Conservation (phyloP, 2,797 vertebrate genomes). For the Buceros bicornis region DNA sequence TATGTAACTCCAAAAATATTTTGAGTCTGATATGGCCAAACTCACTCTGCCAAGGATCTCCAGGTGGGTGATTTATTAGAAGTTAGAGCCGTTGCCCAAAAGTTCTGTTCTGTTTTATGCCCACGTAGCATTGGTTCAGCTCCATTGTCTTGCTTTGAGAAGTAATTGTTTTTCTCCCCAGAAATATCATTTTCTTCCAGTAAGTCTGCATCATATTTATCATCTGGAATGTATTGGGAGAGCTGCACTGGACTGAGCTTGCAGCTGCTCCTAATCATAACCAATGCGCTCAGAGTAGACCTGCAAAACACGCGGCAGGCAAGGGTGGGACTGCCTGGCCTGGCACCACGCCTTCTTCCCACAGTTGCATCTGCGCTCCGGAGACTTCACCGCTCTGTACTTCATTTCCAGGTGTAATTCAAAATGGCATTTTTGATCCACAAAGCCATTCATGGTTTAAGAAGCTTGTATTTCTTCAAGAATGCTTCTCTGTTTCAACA, state of each 20-base stretch:
- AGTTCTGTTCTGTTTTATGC: constrained; percentile 52
- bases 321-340: not conserved
- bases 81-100: constrained; percentile 3
- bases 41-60: constrained; percentile 11
- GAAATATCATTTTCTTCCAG: constrained; percentile 64
- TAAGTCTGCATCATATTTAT: constrained; percentile 68
- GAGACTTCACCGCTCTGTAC: not conserved
- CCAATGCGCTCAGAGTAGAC: constrained; percentile 16
- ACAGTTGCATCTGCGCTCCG: accelerated
- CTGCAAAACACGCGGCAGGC: not conserved
- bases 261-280: constrained; percentile 75
- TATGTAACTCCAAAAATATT: constrained; percentile 30
- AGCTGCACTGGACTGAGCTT: constrained; percentile 20
- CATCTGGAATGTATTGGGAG: constrained; percentile 73
- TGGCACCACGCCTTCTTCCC: not conserved
- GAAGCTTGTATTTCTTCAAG: constrained; percentile 19
- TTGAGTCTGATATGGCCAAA: not conserved
- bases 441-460: not conserved
- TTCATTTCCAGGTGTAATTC: constrained; percentile 55
- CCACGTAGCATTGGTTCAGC: not conserved
- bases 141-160: constrained; percentile 52
- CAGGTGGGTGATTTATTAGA: constrained; percentile 67
- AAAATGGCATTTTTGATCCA: constrained; percentile 57
- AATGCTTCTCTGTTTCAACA: constrained; percentile 37
- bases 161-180: constrained; percentile 62